Evolutionary conservation across 1,140 invertebrate species (phyloP).

Genomic region (Pollicipes pollicipes): DNA sequence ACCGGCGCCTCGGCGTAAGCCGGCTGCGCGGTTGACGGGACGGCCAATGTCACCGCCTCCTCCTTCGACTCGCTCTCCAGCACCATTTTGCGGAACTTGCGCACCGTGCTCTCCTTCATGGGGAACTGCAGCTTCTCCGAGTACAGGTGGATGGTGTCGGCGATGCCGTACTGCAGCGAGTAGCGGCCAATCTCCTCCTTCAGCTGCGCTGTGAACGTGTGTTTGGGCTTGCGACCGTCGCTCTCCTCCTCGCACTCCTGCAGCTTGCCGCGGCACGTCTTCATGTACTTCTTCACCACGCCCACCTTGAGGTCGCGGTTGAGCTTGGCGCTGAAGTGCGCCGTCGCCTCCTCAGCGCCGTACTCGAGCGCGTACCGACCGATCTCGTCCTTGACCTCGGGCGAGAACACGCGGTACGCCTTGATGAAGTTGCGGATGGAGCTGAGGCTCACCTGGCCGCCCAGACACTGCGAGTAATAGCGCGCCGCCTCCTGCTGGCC

Average conservation of each 20-base stretch:
- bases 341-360: slow-evolving; percentile 22
- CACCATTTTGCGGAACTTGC: slow-evolving; percentile 24
- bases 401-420: slow-evolving; percentile 21
- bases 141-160: slow-evolving; percentile 22
- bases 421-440: slow-evolving; percentile 27
- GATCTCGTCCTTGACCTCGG: slow-evolving; percentile 25
- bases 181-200: slow-evolving; percentile 25
- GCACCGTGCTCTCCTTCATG: slow-evolving; percentile 23
- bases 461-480: slow-evolving; percentile 20
- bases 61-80: slow-evolving; percentile 14
- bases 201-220: slow-evolving; percentile 20
- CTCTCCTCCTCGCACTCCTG: slow-evolving; percentile 14
- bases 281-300: slow-evolving; percentile 26
- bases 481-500: slow-evolving; percentile 18
- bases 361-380: slow-evolving; percentile 23
- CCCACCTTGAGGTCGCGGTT: slow-evolving; percentile 21
- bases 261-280: slow-evolving; percentile 20
- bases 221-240: slow-evolving; percentile 11
- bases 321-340: slow-evolving; percentile 22
- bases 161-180: slow-evolving; percentile 21
- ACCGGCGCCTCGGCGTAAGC: slow-evolving; percentile 9
- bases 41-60: not conserved
- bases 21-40: slow-evolving; percentile 6
- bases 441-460: slow-evolving; percentile 24
- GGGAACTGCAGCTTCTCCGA: slow-evolving; percentile 22